A percentile compares a stretch with the other conserved stretches of the same genome.
Conservation (phyloP, 2,113 vertebrate genomes). For the Herpailurus yagouaroundi region DNA sequence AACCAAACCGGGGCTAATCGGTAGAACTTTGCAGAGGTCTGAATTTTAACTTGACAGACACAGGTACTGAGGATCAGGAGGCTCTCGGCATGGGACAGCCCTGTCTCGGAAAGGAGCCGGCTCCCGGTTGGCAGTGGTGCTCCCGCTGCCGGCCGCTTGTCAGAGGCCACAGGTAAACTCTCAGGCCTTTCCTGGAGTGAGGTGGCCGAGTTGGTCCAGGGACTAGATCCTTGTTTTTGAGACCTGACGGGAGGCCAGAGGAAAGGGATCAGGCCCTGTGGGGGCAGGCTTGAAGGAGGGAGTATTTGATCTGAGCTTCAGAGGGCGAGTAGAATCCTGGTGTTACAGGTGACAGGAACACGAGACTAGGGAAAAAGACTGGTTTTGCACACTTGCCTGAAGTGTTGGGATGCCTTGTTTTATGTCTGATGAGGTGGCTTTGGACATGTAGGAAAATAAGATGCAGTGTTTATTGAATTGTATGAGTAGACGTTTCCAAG, state of each 20-base stretch:
- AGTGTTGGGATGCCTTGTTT: neutral
- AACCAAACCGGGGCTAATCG: neutral
- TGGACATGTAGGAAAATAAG: neutral
- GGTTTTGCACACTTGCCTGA: neutral
- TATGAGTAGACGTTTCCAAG: neutral
- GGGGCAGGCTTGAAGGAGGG: neutral
- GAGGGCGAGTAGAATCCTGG: neutral
- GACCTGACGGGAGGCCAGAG: neutral
- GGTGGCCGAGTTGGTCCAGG: neutral
- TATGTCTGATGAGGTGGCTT: neutral
- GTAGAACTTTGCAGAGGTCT: neutral
- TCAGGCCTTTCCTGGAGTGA: neutral
- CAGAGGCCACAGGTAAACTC: neutral
- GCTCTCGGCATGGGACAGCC: neutral
- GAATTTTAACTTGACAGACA: neutral
- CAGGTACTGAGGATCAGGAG: neutral
- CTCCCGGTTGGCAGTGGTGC: neutral
- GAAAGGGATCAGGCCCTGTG: neutral
- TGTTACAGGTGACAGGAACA: no score
- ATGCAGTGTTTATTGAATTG: neutral
- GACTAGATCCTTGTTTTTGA: neutral
- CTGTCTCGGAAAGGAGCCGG: neutral
- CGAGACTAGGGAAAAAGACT: neutral
- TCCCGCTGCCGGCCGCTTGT: neutral
- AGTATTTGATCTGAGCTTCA: neutral